Percentiles rank a stretch among this genome's conserved stretches.
These are phyloP conservation scores for Argopecten irradians DNA, from an alignment of 1,140 invertebrate species.

Conservation along the genomic window DNA sequence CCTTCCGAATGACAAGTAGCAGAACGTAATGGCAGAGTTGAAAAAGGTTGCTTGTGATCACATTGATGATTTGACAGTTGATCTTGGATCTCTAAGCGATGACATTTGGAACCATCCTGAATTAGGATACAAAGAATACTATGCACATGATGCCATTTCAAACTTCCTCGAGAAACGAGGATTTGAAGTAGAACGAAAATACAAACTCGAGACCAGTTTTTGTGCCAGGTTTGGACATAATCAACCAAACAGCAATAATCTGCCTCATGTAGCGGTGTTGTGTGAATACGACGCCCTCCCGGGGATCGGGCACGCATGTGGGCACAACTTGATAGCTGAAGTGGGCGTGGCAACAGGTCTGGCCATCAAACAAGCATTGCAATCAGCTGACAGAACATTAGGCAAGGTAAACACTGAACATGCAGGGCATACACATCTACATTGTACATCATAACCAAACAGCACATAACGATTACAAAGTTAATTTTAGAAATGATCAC, in stretches of 20 bases:
- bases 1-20: not conserved
- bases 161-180: constrained; percentile 65
- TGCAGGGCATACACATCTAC: no score
- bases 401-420: no score
- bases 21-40: constrained; percentile 37
- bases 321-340: constrained; percentile 77
- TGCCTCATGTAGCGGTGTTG: constrained; percentile 69
- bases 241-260: constrained; percentile 25
- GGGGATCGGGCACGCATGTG: constrained; percentile 76
- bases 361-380: constrained; percentile 69
- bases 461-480: no score
- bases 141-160: constrained; percentile 68
- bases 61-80: constrained; percentile 44
- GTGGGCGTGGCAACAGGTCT: constrained; percentile 72
- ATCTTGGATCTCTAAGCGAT: constrained; percentile 49
- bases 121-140: constrained; percentile 64
- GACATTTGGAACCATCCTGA: constrained; percentile 71
- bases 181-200: constrained; percentile 65
- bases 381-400: constrained; percentile 37
- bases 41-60: constrained; percentile 37
- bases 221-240: constrained; percentile 61
- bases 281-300: constrained; percentile 78
- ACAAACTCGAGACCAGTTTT: constrained; percentile 69
- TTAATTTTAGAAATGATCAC: no score
- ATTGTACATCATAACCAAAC: no score